A percentile compares a stretch with the other conserved stretches of the same genome.
Conservation (phyloP, 2,113 vertebrate genomes). For the Halichoeres trimaculatus region DNA sequence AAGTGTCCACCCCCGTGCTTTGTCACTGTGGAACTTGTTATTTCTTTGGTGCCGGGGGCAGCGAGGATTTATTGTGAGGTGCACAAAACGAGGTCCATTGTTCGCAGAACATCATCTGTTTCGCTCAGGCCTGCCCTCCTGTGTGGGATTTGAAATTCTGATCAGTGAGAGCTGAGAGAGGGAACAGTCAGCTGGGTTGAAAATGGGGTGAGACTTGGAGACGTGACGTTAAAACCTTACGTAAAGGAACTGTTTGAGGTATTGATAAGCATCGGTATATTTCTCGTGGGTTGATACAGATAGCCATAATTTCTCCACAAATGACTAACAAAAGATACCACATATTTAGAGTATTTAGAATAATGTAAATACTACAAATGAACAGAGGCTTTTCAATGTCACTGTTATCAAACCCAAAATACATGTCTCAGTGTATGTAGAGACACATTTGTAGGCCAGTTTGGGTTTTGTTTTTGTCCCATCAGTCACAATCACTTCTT, state of each 20-base stretch:
- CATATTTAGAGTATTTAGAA: not conserved
- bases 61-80: constrained; percentile 67
- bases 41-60: constrained; percentile 42
- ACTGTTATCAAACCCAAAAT: too few species aligned
- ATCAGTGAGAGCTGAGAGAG: constrained; percentile 39
- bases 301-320: not conserved
- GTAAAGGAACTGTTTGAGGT: not conserved
- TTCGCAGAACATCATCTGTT: constrained; percentile 62
- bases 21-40: constrained; percentile 58
- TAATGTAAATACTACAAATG: not conserved
- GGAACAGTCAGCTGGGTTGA: constrained; percentile 26
- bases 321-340: not conserved
- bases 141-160: constrained; percentile 63
- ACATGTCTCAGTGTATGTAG: not conserved
- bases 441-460: not conserved
- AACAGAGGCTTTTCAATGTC: too few species aligned
- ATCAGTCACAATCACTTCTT: constrained; percentile 35
- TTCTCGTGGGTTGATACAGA: not conserved
- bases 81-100: constrained; percentile 73
- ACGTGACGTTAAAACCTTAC: not conserved
- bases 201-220: constrained; percentile 4
- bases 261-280: not conserved
- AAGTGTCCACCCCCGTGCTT: constrained; percentile 59
- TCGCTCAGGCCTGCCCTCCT: constrained; percentile 43
- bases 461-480: constrained; percentile 29